Evolutionary conservation across 2,888 invertebrate species (phyloP).

Genomic region (Pheosia gnoma): DNA sequence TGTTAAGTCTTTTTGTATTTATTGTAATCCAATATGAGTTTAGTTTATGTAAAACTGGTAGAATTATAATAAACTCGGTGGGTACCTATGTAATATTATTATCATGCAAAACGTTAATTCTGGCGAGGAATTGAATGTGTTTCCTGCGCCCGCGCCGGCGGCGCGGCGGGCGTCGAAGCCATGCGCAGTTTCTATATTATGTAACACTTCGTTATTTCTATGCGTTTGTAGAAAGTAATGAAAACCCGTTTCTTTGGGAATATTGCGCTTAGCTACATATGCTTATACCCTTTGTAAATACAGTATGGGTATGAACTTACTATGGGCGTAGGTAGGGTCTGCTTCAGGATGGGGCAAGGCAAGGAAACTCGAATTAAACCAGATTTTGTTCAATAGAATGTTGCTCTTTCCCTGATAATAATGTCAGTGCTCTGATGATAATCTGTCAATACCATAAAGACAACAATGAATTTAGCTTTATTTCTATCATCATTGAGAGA

Average conservation of each 20-base stretch:
- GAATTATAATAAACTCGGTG: not conserved
- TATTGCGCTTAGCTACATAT: too few relatives aligned
- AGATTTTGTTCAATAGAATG: too few relatives aligned
- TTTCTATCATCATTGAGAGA: too few relatives aligned
- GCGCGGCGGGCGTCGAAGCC: slow-evolving; percentile 13
- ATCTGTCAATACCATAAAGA: too few relatives aligned
- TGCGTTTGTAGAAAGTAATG: slow-evolving; percentile 47
- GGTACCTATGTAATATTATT: not conserved
- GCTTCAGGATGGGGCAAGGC: too few relatives aligned
- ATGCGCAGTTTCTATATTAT: slow-evolving; percentile 45
- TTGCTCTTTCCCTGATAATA: too few relatives aligned
- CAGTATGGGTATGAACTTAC: too few relatives aligned
- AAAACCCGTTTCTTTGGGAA: slow-evolving; percentile 37
- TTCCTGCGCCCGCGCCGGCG: slow-evolving; percentile 16
- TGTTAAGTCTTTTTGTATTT: not conserved
- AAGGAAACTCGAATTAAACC: too few relatives aligned
- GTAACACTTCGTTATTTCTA: slow-evolving; percentile 33
- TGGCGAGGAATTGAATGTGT: slow-evolving; percentile 8
- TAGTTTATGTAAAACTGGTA: not conserved
- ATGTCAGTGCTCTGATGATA: too few relatives aligned
- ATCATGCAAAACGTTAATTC: slow-evolving; percentile 23
- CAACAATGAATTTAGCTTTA: too few relatives aligned
- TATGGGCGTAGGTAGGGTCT: too few relatives aligned
- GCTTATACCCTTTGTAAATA: too few relatives aligned
- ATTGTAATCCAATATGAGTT: not conserved